Conservation (phyloP, 2,888 invertebrate species). For the Leucophenga montana region DNA sequence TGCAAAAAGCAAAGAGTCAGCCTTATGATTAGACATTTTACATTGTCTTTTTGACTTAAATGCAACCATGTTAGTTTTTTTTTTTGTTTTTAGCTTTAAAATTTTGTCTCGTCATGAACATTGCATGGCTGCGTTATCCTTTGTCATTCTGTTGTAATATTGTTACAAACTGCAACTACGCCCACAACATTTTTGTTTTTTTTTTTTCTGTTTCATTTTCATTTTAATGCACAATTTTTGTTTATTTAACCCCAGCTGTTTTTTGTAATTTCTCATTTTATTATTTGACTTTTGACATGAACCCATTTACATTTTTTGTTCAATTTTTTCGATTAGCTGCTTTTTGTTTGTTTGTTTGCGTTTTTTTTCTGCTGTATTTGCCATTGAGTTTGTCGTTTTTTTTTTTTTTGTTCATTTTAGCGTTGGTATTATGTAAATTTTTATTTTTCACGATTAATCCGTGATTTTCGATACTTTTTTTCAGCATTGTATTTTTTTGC, state of each 20-base stretch:
- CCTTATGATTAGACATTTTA: background rate
- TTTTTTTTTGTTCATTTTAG: slow-evolving; percentile 38
- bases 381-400: slow-evolving; percentile 33
- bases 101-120: slow-evolving; percentile 1
- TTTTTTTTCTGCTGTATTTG: slow-evolving; percentile 11
- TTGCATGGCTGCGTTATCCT: slow-evolving; percentile 16
- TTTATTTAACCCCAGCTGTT: slow-evolving; percentile 24
- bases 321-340: slow-evolving; percentile 51
- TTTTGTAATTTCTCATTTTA: slow-evolving; percentile 42
- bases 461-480: slow-evolving; percentile 39
- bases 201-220: slow-evolving; percentile 31
- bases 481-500: slow-evolving; percentile 44
- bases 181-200: slow-evolving; percentile 31
- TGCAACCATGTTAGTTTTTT: slow-evolving; percentile 15
- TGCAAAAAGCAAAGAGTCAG: too few species aligned
- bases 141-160: slow-evolving; percentile 29
- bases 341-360: slow-evolving; percentile 52
- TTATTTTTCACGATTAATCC: slow-evolving; percentile 59
- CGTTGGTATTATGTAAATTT: slow-evolving; percentile 38
- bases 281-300: slow-evolving; percentile 49
- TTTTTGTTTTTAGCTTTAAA: slow-evolving; percentile 4
- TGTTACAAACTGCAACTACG: slow-evolving; percentile 13
- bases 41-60: background rate
- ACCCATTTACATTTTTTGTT: slow-evolving; percentile 30
- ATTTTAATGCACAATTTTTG: slow-evolving; percentile 25